Conservation (phyloP, 2,888 invertebrate species). For the Aelia acuminata region DNA sequence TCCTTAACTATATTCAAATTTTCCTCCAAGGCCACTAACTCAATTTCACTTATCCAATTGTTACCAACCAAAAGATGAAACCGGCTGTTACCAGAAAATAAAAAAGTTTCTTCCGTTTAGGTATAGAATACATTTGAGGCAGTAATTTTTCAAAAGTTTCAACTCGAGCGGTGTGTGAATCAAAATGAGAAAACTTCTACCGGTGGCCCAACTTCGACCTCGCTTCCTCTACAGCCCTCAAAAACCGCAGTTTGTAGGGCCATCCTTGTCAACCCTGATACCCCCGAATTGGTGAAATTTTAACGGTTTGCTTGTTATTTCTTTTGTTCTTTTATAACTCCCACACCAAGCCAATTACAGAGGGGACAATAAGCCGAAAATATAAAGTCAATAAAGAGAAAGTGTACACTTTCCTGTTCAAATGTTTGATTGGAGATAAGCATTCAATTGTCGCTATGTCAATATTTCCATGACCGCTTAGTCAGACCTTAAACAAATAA, state of each 20-base stretch:
- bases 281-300: background rate
- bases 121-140: slow-evolving; percentile 30
- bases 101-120: slow-evolving; percentile 10
- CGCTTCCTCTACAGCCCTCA: background rate
- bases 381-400: background rate
- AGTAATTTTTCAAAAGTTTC: slow-evolving; percentile 30
- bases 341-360: background rate
- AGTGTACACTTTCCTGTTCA: background rate
- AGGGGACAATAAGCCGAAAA: background rate
- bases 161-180: background rate
- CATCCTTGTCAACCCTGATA: slow-evolving; percentile 3
- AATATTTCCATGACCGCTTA: background rate
- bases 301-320: background rate
- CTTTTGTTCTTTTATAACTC: background rate
- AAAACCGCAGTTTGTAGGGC: background rate
- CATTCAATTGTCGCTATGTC: background rate
- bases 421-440: background rate
- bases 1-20: background rate
- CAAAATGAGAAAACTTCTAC: slow-evolving; percentile 20
- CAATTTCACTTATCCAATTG: slow-evolving; percentile 16
- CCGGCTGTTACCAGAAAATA: slow-evolving; percentile 19
- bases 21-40: background rate
- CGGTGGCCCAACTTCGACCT: background rate
- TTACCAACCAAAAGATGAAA: slow-evolving; percentile 2
- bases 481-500: background rate